phyloP scores from a whole-genome alignment of 2,888 invertebrate species.

The Frankliniella intonsa region DNA sequence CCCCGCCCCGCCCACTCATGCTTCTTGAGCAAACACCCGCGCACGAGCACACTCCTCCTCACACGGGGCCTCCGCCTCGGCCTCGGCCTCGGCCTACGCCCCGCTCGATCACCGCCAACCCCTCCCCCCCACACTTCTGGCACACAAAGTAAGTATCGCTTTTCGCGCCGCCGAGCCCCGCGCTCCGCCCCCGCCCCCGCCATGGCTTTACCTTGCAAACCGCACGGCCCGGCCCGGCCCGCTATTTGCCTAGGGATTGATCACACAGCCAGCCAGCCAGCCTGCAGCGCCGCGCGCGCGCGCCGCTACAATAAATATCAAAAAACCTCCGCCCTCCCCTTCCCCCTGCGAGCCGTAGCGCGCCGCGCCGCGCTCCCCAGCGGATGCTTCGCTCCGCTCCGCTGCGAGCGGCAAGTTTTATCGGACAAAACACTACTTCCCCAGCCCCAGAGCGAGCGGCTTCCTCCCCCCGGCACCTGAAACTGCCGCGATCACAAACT shows the following conservation, averaged over 20 bases:
- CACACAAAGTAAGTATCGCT: slow-evolving; percentile 16
- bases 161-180: neutral
- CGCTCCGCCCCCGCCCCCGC: no score
- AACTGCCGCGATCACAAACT: neutral
- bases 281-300: no score
- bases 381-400: neutral
- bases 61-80: no score
- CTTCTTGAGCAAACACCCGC: no score
- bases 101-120: neutral
- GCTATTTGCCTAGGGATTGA: neutral
- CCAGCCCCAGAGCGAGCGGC: neutral
- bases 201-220: no score
- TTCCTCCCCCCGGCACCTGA: neutral
- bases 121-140: neutral
- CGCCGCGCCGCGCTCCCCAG: neutral
- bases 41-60: no score
- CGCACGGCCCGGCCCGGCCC: neutral
- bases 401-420: no score
- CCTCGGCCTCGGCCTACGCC: no score
- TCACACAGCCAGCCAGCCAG: neutral
- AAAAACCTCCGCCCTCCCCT: neutral
- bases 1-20: no score
- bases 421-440: no score
- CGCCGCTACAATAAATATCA: no score
- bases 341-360: neutral